Evolutionary conservation across 1,140 invertebrate species (phyloP).

Genomic region (Sitodiplosis mosellana): DNA sequence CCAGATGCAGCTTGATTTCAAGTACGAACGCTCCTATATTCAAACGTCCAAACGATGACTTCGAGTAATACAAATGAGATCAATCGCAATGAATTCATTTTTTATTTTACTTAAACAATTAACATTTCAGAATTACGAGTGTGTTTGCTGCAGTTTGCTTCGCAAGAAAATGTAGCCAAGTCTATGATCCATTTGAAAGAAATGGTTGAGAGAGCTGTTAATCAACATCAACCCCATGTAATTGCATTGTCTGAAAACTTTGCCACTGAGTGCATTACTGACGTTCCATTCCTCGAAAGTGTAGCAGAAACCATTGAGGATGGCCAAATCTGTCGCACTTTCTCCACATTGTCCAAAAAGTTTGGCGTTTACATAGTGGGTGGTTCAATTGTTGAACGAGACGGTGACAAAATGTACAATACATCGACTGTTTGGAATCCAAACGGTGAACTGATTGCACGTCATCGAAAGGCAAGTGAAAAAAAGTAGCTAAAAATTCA

Average conservation of each 20-base stretch:
- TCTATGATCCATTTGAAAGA: background rate
- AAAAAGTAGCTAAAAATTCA: too few species aligned
- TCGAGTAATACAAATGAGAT: too few species aligned
- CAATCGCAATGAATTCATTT: too few species aligned
- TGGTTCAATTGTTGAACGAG: conserved; percentile 71
- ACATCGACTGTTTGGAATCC: conserved; percentile 79
- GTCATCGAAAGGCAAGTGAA: conserved; percentile 45
- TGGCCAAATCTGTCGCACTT: conserved; percentile 47
- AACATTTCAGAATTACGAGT: background rate
- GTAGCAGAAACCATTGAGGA: conserved; percentile 53
- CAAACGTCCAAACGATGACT: too few species aligned
- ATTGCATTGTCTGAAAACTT: conserved; percentile 83
- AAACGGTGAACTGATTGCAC: conserved; percentile 51
- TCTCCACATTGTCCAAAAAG: conserved; percentile 59
- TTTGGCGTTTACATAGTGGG: conserved; percentile 69
- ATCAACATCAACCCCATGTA: conserved; percentile 52
- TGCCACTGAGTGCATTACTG: conserved; percentile 34
- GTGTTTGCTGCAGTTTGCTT: background rate
- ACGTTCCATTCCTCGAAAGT: background rate
- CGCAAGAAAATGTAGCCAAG: background rate
- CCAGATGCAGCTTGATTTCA: too few species aligned
- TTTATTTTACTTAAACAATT: too few species aligned
- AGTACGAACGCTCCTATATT: too few species aligned
- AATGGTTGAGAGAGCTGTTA: conserved; percentile 42
- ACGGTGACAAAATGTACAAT: conserved; percentile 55